A percentile compares a stretch with the other conserved stretches of the same genome.
Evolutionary conservation across 2,113 vertebrate genomes (phyloP).

Genomic region (Oreochromis aureus): DNA sequence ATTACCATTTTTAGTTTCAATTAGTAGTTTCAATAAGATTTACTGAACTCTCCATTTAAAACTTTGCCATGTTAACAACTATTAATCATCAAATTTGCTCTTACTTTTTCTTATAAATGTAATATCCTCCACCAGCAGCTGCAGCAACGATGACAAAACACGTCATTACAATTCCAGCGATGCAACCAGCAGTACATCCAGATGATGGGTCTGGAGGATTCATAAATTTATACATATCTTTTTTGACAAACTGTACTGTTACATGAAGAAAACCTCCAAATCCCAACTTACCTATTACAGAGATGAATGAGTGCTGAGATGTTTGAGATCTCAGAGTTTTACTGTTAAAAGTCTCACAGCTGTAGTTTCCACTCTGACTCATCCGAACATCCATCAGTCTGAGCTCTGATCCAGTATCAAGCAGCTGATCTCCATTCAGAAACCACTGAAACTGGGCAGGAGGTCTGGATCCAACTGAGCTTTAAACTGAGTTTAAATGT

Average conservation of each 20-base stretch:
- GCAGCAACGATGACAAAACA: neutral
- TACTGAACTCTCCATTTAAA: neutral
- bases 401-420: neutral
- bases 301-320: fast-evolving
- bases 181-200: neutral
- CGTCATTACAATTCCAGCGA: slow-evolving; percentile 21
- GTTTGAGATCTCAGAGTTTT: neutral
- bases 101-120: neutral
- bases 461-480: too few species aligned
- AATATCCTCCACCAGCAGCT: neutral
- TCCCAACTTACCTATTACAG: neutral
- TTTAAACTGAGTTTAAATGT: too few species aligned
- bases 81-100: neutral
- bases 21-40: too few species aligned
- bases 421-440: neutral
- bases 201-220: neutral
- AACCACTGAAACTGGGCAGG: fast-evolving
- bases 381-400: fast-evolving
- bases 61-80: neutral
- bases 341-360: fast-evolving
- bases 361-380: fast-evolving
- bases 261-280: neutral
- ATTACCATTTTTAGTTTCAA: neutral
- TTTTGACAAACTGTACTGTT: fast-evolving
- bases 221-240: fast-evolving